Evolutionary conservation across 2,888 invertebrate genomes (phyloP), one percentile per base, ranked within the genome.

Genomic region (Nemotelus nigrinus): DNA sequence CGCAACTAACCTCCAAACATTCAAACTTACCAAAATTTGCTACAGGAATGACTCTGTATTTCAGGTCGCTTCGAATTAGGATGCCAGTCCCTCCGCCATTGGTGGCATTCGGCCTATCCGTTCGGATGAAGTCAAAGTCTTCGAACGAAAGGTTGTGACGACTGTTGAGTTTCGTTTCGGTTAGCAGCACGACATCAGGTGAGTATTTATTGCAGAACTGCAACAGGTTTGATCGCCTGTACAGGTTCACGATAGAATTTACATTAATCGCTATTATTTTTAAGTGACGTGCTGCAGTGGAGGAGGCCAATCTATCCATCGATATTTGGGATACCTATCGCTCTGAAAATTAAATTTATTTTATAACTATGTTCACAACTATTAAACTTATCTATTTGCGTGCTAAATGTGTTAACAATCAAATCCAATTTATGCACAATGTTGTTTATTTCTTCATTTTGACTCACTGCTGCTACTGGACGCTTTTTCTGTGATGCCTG

Each of bases 121-220:
- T 63, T 63, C 63, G 3, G 3, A 63, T 43, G 63, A 63, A 43
- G 55, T 43, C 45, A 7, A 43, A 58, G 4, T 55, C 50, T 44
- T 6, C 7, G n/a, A 71, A 44, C 4, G 50, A 44, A 41, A 43
- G 7, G 4, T 39, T 43, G 43, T 63, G 63, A 7, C 63, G 4
- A 8, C 41, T 5, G 43, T 63, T 63, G 63, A 63, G 63, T 1
- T 43, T 39, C 41, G 63, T 63, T 63, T 63, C 63, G 4, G 63
- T 63, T 39, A 63, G 63, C 7, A 63, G 63, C 10, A 63, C 5
- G 63, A 63, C 43, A 10, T 63, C 41, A 63, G 63, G 63, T 4
- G 39, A 7, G 39, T 63, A 43, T 43, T 43, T 63, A 8, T 43
- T 43, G 10, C 39, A 7, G 43, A 63, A 63, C 8, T 63, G 41